These are phyloP conservation scores for Pilophorus perplexus DNA, from an alignment of 2,888 invertebrate genomes.

Conservation along the genomic window DNA sequence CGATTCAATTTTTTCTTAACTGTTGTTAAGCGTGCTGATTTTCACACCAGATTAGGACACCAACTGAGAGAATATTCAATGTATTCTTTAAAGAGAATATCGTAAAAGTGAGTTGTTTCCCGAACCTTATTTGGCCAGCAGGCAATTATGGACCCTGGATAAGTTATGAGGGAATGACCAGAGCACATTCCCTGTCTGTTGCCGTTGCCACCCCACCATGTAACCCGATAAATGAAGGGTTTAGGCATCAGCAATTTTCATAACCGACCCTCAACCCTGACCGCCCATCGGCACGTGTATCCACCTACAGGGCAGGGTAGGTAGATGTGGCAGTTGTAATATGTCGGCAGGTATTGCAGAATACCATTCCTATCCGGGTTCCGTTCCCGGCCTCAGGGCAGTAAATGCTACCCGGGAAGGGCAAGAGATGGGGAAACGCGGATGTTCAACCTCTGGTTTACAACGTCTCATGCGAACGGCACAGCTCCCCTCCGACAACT, in stretches of 20 bases:
- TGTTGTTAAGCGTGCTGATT: too few species aligned
- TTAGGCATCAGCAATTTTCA: constrained; percentile 3
- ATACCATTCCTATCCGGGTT: constrained; percentile 25
- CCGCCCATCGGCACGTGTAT: background rate
- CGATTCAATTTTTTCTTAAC: too few species aligned
- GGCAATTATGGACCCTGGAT: too few species aligned
- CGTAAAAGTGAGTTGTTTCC: too few species aligned
- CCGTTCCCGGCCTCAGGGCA: background rate
- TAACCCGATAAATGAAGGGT: background rate
- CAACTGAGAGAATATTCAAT: too few species aligned
- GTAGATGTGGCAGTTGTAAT: constrained; percentile 36
- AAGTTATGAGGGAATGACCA: constrained; percentile 6
- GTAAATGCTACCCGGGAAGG: constrained; percentile 16
- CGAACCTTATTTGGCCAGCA: too few species aligned
- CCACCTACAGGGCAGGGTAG: constrained; percentile 9
- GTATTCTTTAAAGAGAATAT: background rate
- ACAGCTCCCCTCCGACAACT: constrained; percentile 1
- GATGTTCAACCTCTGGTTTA: constrained; percentile 26
- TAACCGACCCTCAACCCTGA: background rate
- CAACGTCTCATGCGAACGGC: constrained; percentile 4
- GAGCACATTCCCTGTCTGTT: background rate
- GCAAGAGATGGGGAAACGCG: too few species aligned
- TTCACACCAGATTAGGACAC: too few species aligned
- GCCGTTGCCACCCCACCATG: background rate
- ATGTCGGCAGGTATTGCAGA: constrained; percentile 33